These are phyloP conservation scores for Cynocephalus volans DNA, from an alignment of 2,113 vertebrate genomes.

Conservation along the genomic window DNA sequence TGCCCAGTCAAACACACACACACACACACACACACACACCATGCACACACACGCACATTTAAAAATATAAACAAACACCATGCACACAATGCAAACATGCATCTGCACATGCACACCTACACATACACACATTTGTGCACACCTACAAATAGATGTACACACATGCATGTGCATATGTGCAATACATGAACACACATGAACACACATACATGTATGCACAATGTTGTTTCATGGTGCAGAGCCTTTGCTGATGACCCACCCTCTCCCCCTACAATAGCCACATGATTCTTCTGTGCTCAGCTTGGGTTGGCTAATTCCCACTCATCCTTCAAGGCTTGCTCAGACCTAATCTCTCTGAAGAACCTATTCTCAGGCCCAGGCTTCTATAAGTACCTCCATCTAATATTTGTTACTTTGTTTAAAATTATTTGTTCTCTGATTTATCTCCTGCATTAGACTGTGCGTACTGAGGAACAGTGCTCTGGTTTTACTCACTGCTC, in stretches of 20 bases:
- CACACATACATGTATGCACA: neutral
- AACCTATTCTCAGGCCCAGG: neutral
- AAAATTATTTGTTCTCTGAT: neutral
- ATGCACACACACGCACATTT: neutral
- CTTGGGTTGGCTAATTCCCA: neutral
- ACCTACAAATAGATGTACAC: rapidly evolving
- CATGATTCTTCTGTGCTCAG: neutral
- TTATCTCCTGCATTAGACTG: neutral
- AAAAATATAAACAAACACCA: neutral
- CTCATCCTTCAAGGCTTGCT: neutral
- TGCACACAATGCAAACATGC: too few species aligned
- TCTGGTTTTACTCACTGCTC: neutral
- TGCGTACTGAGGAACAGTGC: neutral
- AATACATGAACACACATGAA: neutral
- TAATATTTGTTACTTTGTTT: neutral
- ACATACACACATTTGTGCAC: neutral
- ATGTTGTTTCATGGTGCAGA: neutral
- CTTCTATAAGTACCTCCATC: neutral
- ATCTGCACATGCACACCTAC: rapidly evolving
- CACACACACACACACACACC: neutral
- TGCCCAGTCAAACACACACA: neutral
- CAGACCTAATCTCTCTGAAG: neutral
- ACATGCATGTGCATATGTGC: neutral
- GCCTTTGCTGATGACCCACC: neutral
- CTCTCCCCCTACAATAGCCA: neutral